Conservation (phyloP, 2,113 vertebrate species). For the Erinaceus europaeus region DNA sequence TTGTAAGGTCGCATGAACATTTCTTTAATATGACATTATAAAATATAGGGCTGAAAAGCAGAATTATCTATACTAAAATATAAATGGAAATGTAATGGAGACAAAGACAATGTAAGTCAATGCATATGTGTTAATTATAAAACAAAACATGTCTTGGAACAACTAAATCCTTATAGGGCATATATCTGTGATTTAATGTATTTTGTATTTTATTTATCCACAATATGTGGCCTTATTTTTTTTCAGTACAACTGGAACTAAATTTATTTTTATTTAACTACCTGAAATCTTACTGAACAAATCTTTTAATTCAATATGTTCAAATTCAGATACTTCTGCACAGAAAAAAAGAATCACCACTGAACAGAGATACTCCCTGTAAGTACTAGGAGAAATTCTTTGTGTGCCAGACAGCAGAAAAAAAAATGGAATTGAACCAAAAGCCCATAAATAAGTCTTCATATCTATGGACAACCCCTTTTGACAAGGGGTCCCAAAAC, state of each 20-base stretch:
- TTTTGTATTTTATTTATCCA: not conserved
- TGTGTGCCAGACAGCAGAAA: too few relatives aligned
- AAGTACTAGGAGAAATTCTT: too few relatives aligned
- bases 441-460: too few relatives aligned
- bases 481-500: too few relatives aligned
- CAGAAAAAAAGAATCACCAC: too few relatives aligned
- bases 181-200: not conserved
- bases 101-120: not conserved
- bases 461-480: too few relatives aligned
- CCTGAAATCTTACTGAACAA: not conserved
- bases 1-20: not conserved
- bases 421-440: too few relatives aligned
- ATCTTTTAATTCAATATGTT: not conserved
- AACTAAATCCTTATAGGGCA: not conserved
- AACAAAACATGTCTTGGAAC: not conserved
- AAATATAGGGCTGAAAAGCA: not conserved
- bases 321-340: not conserved
- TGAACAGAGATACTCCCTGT: too few relatives aligned
- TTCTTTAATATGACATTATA: not conserved
- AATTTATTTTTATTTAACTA: constrained; percentile 2
- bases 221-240: not conserved
- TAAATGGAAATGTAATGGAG: not conserved
- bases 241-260: not conserved
- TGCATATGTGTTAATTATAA: not conserved
- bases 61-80: not conserved